Evolutionary conservation across 1,140 invertebrate genomes (phyloP).

Genomic region (Manduca sexta): DNA sequence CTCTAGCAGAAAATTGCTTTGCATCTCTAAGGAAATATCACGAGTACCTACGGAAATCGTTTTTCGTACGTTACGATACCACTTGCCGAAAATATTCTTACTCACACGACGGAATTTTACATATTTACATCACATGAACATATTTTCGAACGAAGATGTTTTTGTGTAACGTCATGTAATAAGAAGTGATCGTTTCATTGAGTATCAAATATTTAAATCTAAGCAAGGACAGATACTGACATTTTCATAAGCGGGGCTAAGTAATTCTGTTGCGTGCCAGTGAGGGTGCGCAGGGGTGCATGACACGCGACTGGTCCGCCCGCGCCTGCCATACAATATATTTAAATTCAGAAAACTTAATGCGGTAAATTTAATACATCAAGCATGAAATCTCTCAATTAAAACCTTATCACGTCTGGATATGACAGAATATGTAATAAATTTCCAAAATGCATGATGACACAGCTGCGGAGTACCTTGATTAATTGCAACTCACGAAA

Average conservation of each 20-base stretch:
- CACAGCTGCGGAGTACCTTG: too few relatives aligned
- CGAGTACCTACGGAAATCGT: slow-evolving; percentile 35
- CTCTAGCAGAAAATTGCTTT: slow-evolving; percentile 60
- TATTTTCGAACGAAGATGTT: background rate
- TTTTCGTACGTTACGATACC: slow-evolving; percentile 29
- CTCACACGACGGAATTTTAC: background rate
- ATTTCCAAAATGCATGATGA: too few relatives aligned
- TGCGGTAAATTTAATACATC: background rate
- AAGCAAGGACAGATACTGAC: slow-evolving; percentile 7
- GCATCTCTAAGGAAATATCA: slow-evolving; percentile 60
- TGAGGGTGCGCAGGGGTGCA: slow-evolving; percentile 21
- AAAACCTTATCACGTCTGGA: background rate
- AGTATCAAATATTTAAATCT: slow-evolving; percentile 1
- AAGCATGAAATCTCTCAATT: background rate
- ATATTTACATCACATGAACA: too few relatives aligned
- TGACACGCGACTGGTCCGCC: slow-evolving; percentile 37
- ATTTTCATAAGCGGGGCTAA: slow-evolving; percentile 21
- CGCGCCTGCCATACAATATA: slow-evolving; percentile 17
- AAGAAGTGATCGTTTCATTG: background rate
- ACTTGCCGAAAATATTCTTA: slow-evolving; percentile 1
- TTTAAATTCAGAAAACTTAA: slow-evolving; percentile 8
- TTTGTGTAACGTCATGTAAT: background rate
- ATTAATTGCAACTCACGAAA: too few relatives aligned
- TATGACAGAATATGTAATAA: too few relatives aligned
- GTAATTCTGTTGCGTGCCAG: slow-evolving; percentile 42